These are phyloP conservation scores for Clitarchus hookeri DNA, from an alignment of 2,888 invertebrate genomes.

Conservation along the genomic window DNA sequence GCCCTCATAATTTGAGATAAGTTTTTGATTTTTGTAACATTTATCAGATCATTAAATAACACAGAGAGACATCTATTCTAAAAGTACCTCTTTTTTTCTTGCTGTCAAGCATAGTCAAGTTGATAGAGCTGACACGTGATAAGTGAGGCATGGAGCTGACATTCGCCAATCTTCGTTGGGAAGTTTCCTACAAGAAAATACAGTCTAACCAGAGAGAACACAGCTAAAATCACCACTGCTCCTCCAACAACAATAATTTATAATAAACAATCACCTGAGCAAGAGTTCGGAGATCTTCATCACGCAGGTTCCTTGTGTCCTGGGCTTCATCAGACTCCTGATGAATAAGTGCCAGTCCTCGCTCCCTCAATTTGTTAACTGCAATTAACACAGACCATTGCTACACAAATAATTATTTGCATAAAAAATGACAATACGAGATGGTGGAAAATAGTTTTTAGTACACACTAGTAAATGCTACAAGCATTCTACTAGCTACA, in stretches of 20 bases:
- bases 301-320: constrained; percentile 72
- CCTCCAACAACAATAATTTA: not conserved
- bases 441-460: too few species aligned
- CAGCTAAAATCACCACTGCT: not conserved
- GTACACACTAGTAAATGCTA: too few species aligned
- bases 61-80: too few species aligned
- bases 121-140: constrained; percentile 82
- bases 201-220: constrained; percentile 2
- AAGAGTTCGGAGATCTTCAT: constrained; percentile 69
- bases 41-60: too few species aligned
- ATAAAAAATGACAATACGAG: not conserved
- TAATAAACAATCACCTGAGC: constrained; percentile 55
- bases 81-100: constrained; percentile 61
- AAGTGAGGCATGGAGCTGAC: constrained; percentile 80
- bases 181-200: constrained; percentile 57
- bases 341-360: constrained; percentile 49
- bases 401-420: constrained; percentile 17
- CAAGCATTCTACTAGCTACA: too few species aligned
- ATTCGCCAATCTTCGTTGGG: constrained; percentile 69
- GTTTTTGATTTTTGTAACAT: too few species aligned
- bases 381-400: not conserved
- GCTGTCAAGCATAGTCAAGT: constrained; percentile 76
- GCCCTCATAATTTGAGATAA: too few species aligned
- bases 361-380: constrained; percentile 26
- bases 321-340: constrained; percentile 72